Evolutionary conservation across 2,888 invertebrate species (phyloP), one percentile per base, ranked within the genome.

Genomic region (Pemphredon lugubris): DNA sequence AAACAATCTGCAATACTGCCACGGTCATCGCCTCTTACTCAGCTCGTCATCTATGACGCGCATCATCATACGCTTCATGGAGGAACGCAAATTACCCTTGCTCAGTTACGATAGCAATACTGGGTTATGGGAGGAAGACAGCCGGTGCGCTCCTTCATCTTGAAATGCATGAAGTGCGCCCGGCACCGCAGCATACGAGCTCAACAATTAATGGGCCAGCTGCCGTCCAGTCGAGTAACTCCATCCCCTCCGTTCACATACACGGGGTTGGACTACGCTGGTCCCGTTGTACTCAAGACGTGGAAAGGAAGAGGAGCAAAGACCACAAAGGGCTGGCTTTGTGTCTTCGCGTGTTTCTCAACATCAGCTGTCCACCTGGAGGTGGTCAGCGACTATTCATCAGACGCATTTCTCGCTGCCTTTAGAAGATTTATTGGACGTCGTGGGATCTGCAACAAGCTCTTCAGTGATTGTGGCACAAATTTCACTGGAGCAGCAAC

Each of bases 211-310:
- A 81, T 77, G 79, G 74, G 79, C 0, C 68, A 76, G 34, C 53
- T 81, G 2, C 79, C 79, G 0, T 0, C 11, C 0, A 2, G 34
- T 4, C 42, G 80, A 7, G 54, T 79, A 6, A 57, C 61, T 5
- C 71, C 67, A 1, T 58, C 71, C 4, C 65, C 71, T 0, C 32
- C 75, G 0, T 80, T 77, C 26, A 5, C 40, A 0, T 44, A 64
- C 18, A 63, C 66, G 0, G 81, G 77, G 0, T 47, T 84, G 0
- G 78, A 82, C 30, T 83, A 80, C 32, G 79, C 81, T 6, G 80
- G 77, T 1, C 84, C 81, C 0, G 23, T 79, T 42, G 23, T 32
- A 0, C 2, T 82, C 6, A 64, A 64, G 2, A 59, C 73, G 0
- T 64, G 50, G 37, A 55, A 50, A 5, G 69, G 73, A 0, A 44